Base-by-base conservation (phyloP, 1,140 invertebrate genomes). In the Saccostrea glomerata region DNA sequence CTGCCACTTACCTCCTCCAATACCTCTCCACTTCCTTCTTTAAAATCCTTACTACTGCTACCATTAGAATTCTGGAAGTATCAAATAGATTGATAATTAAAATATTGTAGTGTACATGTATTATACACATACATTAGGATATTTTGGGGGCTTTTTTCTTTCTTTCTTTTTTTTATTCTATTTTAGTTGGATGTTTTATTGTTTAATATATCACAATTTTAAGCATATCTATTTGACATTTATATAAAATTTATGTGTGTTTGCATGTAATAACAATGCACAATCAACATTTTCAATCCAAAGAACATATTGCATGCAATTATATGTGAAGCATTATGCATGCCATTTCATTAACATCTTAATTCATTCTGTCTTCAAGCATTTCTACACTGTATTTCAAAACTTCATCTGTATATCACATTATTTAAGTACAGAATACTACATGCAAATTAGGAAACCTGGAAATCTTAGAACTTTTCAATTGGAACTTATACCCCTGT, bases 281-380 rank as follows among this genome's bases (percentile, higher is more conserved):
- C 20, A 20, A 66, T 17, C 60, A 66, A 66, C 60, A 66, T 66
- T 66, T 66, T 20, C 60, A 66, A 66, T 66, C 47, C 60, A 66
- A 66, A 66, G 23, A 66, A 66, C 60, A 66, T 20, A 66, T 66
- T 66, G 60, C 60, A 66, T 66, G 60, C 60, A 66, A 66, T 66
- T 66, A 66, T 66, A 66, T 66, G 60, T 20, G 60, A 66, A 66
- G 60, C 60, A 66, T 66, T 17, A 66, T 66, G 60, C 17, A 66
- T 66, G 60, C 6, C 17, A 66, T 66, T 66, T 66, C 20, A 66
- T 3, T 66, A 66, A 66, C 60, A 66, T 66, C 20, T 66, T 66
- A 5, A 20, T 66, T 66, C 60, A 66, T 66, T n/a, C 60, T 66
- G 60, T 66, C 60, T 66, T 66, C 60, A 66, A 66, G 60, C 60